Evolutionary conservation across 2,888 invertebrate species (phyloP).

Genomic region (Xanthia togata): DNA sequence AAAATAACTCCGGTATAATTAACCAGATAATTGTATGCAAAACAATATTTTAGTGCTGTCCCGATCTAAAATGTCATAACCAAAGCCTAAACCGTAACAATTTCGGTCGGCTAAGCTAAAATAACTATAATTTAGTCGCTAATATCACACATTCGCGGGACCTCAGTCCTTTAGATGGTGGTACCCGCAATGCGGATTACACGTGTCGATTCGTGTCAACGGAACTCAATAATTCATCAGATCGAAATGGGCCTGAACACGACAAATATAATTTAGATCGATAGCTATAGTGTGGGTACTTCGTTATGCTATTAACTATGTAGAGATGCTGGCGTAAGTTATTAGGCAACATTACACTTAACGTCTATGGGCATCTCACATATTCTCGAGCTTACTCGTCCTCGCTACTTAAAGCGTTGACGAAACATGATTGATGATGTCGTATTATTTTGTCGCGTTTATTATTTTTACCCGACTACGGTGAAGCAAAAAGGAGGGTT

Average conservation of each 20-base stretch:
- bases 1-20: conserved; percentile 14
- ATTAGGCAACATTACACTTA: background rate
- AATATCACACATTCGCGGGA: conserved; percentile 23
- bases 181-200: conserved; percentile 73
- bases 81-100: conserved; percentile 7
- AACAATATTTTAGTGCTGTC: conserved; percentile 10
- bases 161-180: conserved; percentile 41
- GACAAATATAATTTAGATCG: conserved; percentile 73
- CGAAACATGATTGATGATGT: background rate
- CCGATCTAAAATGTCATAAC: conserved; percentile 12
- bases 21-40: conserved; percentile 16
- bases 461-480: background rate
- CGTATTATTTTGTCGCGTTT: background rate
- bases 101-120: conserved; percentile 21
- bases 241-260: conserved; percentile 71
- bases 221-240: conserved; percentile 80
- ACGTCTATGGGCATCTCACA: background rate
- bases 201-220: conserved; percentile 73
- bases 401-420: too few relatives aligned
- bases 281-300: conserved; percentile 43
- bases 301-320: conserved; percentile 29
- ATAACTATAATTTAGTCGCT: conserved; percentile 39
- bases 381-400: background rate
- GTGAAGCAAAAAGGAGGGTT: too few relatives aligned
- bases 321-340: conserved; percentile 10